Evolutionary conservation across 2,113 vertebrate genomes (phyloP).

Genomic region (Columba livia): DNA sequence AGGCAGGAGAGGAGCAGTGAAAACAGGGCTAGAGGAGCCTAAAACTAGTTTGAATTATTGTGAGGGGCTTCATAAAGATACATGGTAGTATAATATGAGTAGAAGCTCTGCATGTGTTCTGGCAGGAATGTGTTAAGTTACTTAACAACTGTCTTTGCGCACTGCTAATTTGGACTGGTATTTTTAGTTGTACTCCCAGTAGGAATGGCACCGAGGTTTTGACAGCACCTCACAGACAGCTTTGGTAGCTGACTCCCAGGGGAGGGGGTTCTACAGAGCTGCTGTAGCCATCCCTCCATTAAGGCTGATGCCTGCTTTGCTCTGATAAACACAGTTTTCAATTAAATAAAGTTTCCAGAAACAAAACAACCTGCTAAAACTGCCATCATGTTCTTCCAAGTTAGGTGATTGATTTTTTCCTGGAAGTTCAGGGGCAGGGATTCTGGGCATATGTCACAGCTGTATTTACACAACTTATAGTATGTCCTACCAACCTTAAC

Average conservation of each 20-base stretch:
- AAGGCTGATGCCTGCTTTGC: not conserved
- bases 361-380: not conserved
- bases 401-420: not conserved
- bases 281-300: not conserved
- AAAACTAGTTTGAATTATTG: not conserved
- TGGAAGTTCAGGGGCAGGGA: not conserved
- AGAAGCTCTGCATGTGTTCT: not conserved
- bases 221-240: not conserved
- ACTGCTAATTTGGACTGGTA: conserved; percentile 24
- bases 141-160: not conserved
- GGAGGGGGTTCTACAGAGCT: rapidly evolving
- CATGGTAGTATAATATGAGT: not conserved
- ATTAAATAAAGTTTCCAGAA: not conserved
- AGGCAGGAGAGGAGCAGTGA: not conserved
- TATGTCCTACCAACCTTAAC: not conserved
- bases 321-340: not conserved
- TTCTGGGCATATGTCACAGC: not conserved
- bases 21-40: not conserved
- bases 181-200: conserved; percentile 15
- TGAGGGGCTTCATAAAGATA: not conserved
- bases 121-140: conserved; percentile 11
- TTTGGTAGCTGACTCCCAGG: not conserved
- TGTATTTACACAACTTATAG: not conserved
- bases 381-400: not conserved
- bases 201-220: not conserved